phyloP scores from a whole-genome alignment of 1,140 invertebrate species.

The Caenorhabditis tropicalis region DNA sequence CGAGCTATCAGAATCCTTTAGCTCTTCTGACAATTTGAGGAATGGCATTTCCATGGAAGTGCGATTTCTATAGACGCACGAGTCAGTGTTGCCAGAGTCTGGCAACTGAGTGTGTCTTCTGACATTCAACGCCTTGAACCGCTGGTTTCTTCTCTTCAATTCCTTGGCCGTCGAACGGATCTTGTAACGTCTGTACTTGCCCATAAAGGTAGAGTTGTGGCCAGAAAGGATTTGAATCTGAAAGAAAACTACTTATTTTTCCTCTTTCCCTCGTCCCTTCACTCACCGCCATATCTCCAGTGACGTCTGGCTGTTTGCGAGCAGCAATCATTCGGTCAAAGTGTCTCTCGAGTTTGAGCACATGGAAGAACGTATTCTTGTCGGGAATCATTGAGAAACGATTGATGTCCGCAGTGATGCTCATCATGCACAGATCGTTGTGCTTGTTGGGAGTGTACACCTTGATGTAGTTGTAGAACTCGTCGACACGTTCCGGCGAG shows the following conservation, averaged over 20 bases:
- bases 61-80: constrained; percentile 1
- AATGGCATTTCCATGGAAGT: background rate
- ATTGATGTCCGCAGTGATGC: constrained; percentile 26
- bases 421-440: constrained; percentile 28
- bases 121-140: constrained; percentile 8
- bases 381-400: constrained; percentile 8
- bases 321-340: constrained; percentile 15
- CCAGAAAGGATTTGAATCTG: constrained; percentile 18
- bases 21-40: background rate
- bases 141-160: constrained; percentile 2
- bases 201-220: background rate
- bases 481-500: constrained; percentile 1
- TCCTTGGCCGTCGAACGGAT: background rate
- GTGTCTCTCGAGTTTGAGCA: constrained; percentile 34
- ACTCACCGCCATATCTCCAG: constrained; percentile 34
- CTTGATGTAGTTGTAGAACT: constrained; percentile 33
- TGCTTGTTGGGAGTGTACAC: constrained; percentile 32
- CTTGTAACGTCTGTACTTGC: constrained; percentile 27
- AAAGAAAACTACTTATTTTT: background rate
- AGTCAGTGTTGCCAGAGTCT: background rate
- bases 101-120: constrained; percentile 6
- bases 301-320: constrained; percentile 15
- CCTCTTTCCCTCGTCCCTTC: background rate
- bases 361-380: constrained; percentile 23
- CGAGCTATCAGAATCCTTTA: background rate